Evolutionary conservation across 2,113 vertebrate genomes (phyloP).

Genomic region (Miniopterus natalensis): DNA sequence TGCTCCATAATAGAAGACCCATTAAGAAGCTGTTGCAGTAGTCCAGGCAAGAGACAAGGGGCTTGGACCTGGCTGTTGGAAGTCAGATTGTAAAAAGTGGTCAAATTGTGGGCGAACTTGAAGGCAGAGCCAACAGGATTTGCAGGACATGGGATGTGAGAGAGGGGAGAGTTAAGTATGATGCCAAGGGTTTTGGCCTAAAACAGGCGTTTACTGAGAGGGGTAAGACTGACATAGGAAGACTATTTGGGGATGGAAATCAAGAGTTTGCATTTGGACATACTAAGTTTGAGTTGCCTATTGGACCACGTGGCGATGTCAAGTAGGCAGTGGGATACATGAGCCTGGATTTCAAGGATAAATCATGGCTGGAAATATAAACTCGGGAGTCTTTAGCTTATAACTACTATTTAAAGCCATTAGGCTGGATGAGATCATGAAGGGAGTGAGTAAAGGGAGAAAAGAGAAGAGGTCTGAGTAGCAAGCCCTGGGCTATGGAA

Average conservation of each 20-base stretch:
- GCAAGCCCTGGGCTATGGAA: not conserved
- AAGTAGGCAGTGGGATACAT: not conserved
- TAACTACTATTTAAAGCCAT: not conserved
- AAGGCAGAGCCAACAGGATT: not conserved
- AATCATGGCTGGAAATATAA: not conserved
- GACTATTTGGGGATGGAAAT: not conserved
- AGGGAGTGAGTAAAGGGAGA: not conserved
- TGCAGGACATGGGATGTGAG: not conserved
- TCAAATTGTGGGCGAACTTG: not conserved
- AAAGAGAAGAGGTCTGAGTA: not conserved
- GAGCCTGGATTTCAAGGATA: slow-evolving; percentile 33
- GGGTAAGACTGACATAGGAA: not conserved
- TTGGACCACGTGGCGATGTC: not conserved
- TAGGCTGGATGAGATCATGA: not conserved
- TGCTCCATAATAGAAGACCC: not conserved
- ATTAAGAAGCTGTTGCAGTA: not conserved
- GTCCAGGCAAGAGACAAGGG: not conserved
- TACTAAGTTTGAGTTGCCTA: not conserved
- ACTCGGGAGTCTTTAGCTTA: not conserved
- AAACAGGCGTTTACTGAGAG: not conserved
- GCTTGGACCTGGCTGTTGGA: not conserved
- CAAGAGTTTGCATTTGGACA: not conserved
- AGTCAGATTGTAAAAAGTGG: not conserved
- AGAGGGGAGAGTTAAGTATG: not conserved
- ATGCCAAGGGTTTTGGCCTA: slow-evolving; percentile 11